phyloP scores from a whole-genome alignment of 2,797 vertebrate genomes.

The Myotis findleyi region DNA sequence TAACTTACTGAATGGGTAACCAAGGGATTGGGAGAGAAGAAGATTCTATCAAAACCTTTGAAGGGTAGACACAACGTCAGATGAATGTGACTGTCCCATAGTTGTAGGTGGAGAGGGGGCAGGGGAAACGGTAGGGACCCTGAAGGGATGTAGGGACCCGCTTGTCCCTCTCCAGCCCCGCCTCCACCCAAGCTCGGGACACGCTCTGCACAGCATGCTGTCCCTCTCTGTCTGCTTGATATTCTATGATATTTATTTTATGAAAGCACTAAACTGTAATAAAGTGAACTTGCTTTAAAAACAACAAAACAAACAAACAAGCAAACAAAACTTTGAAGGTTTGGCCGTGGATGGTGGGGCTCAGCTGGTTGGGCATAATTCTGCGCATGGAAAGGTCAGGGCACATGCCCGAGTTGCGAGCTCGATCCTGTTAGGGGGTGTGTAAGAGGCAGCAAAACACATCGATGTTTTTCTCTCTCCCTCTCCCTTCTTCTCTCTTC shows the following conservation, averaged over 20 bases:
- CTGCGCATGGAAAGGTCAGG: neutral
- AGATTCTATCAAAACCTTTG: neutral
- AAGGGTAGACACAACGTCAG: constrained; percentile 3
- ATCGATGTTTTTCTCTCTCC: neutral
- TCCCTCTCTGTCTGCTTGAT: constrained; percentile 90
- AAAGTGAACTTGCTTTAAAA: constrained; percentile 91
- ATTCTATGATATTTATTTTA: constrained; percentile 94
- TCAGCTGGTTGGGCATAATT: neutral
- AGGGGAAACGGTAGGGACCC: constrained; percentile 50
- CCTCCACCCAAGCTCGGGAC: constrained; percentile 82
- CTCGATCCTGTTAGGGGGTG: neutral
- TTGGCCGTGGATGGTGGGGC: neutral
- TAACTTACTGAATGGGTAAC: neutral
- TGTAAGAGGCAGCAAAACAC: neutral
- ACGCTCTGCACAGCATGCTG: constrained; percentile 89
- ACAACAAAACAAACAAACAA: neutral
- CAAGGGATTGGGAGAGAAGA: neutral
- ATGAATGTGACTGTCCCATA: neutral
- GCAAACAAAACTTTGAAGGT: neutral
- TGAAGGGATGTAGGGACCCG: neutral
- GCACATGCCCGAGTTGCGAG: neutral
- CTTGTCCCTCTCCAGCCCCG: too few species aligned
- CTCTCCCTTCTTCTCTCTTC: neutral
- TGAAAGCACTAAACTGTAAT: constrained; percentile 94
- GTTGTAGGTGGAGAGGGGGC: neutral